Base-by-base conservation (phyloP, 2,797 vertebrate species). In the Dryobates pubescens region DNA sequence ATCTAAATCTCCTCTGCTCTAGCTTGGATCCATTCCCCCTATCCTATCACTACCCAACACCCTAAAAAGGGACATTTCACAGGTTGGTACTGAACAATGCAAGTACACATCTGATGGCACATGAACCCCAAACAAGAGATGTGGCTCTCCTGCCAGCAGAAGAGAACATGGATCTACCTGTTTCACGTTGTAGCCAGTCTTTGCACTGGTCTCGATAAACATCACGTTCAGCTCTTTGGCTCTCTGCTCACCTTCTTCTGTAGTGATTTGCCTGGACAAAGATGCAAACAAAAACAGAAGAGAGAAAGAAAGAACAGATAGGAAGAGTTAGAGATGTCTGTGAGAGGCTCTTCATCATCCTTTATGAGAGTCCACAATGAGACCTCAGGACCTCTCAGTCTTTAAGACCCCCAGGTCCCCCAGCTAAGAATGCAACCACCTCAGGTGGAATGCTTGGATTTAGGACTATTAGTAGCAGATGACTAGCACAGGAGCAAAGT, bases 161-260 rank as follows among this genome's bases (percentile, higher is more conserved):
- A 14, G 13, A 41, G 26, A 38, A 16, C 5, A 4, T 1, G 5
- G 9, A 90, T 95, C 97, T 98, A 99, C 99, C 98, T 99, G 99
- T 98, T 99, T 99, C 93, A 99, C 99, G 97, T 99, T 99, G 98
- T 99, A 99, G 95, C 99, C 98, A 97, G 98, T 99, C 98, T 99
- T 99, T 96, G 99, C 98, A 96, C 99, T 99, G 97, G 99, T 99
- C 98, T 99, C 99, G 97, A 99, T 99, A 97, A 99, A 99, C 99
- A 99, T 99, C 98, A 99, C 98, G 97, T 98, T 99, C 97, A 99
- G 98, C 97, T 99, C 99, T 98, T 99, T 99, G 98, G 99, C 98
- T 98, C 98, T 98, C 97, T 99, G 98, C 96, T 99, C 99, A 57
- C 99, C 98, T 97, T 98, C 99, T 97, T 99, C 99, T 93, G 98